These are phyloP conservation scores for Oscheius onirici DNA, from an alignment of 2,888 invertebrate species.

Conservation along the genomic window DNA sequence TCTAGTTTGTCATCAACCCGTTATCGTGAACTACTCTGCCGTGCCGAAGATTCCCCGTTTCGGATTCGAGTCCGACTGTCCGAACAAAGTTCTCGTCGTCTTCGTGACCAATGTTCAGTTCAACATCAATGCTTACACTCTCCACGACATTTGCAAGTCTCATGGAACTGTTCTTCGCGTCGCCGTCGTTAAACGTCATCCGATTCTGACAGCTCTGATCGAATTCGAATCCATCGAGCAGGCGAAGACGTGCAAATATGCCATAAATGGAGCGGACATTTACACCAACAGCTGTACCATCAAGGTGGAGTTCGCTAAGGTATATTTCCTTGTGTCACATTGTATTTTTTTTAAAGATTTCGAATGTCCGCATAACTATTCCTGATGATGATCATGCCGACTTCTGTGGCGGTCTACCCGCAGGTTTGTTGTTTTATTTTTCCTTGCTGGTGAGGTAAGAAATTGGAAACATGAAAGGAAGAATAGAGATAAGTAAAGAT, in stretches of 20 bases:
- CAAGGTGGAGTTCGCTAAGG: constrained; percentile 99
- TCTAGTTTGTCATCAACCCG: constrained; percentile 73
- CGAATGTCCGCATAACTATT: constrained; percentile 59
- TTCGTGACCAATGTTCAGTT: constrained; percentile 98
- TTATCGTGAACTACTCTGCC: background rate
- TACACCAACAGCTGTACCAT: constrained; percentile 99
- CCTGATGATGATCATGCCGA: constrained; percentile 69
- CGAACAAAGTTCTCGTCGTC: constrained; percentile 95
- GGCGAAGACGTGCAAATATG: constrained; percentile 77
- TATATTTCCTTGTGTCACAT: constrained; percentile 73
- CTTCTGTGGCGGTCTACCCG: constrained; percentile 51
- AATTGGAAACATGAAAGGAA: background rate
- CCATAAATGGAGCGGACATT: constrained; percentile 96
- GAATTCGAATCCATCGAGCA: constrained; percentile 26
- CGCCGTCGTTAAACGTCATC: constrained; percentile 79
- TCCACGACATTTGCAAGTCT: constrained; percentile 94
- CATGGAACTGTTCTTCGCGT: constrained; percentile 95
- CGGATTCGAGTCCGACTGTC: constrained; percentile 77
- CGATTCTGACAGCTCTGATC: constrained; percentile 23
- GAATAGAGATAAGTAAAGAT: background rate
- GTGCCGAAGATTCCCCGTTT: constrained; percentile 53
- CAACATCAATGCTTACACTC: constrained; percentile 95
- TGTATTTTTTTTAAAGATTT: constrained; percentile 6
- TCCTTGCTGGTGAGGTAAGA: background rate
- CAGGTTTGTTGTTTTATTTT: constrained; percentile 10